Evolutionary conservation across 2,888 invertebrate species (phyloP).

Genomic region (Mystacides longicornis): DNA sequence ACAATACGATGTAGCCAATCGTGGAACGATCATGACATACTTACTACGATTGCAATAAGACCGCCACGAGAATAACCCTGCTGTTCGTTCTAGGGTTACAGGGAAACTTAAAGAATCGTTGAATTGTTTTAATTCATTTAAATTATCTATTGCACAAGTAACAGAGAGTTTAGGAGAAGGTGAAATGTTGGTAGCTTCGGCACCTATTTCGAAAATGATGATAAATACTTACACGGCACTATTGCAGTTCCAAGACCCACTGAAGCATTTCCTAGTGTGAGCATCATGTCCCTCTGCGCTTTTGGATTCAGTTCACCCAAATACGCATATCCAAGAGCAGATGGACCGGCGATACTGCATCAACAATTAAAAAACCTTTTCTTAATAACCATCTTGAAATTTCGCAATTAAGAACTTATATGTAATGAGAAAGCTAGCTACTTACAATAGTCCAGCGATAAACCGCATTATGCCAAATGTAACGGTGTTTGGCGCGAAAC

Average conservation of each 20-base stretch:
- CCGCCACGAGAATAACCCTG: no score
- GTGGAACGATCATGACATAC: no score
- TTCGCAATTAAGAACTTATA: background rate
- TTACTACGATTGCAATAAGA: no score
- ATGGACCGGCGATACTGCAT: constrained; percentile 41
- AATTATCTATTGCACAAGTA: no score
- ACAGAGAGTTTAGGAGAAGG: no score
- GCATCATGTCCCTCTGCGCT: constrained; percentile 37
- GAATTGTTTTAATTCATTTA: no score
- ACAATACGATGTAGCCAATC: no score
- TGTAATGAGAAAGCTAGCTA: constrained; percentile 16
- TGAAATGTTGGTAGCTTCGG: no score
- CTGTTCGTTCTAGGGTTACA: no score
- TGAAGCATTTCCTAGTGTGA: constrained; percentile 41
- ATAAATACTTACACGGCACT: constrained; percentile 21
- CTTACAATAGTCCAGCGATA: constrained; percentile 49
- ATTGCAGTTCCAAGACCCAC: constrained; percentile 32
- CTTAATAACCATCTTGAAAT: no score
- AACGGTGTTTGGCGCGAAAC: constrained; percentile 54
- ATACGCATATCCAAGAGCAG: constrained; percentile 41
- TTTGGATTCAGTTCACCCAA: constrained; percentile 42
- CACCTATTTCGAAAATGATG: background rate
- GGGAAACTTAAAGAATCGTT: no score
- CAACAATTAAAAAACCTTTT: background rate
- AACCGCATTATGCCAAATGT: constrained; percentile 56